These are phyloP conservation scores for Pseudonaja textilis DNA, from an alignment of 2,113 vertebrate genomes.

Conservation along the genomic window DNA sequence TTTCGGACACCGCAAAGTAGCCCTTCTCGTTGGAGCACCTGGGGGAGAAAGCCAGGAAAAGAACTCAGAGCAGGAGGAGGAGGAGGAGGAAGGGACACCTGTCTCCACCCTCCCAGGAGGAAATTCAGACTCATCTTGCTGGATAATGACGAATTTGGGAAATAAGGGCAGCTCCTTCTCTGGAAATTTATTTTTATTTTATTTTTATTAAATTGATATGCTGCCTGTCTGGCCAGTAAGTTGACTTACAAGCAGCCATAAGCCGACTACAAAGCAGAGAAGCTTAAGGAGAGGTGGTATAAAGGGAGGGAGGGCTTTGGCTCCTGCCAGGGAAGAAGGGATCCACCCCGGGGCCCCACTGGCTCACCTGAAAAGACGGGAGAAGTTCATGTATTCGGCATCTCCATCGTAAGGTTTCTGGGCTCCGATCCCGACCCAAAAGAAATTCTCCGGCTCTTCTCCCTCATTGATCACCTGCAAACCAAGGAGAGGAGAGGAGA, in stretches of 20 bases:
- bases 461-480: slow-evolving; percentile 93
- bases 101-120: background rate
- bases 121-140: background rate
- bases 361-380: slow-evolving; percentile 89
- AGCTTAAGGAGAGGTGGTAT: no score
- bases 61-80: background rate
- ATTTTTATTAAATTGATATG: background rate
- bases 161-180: background rate
- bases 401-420: slow-evolving; percentile 93
- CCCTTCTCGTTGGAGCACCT: slow-evolving; percentile 98
- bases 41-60: background rate
- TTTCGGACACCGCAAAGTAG: slow-evolving; percentile 94
- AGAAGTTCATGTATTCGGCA: slow-evolving; percentile 93
- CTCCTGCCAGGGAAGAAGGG: background rate
- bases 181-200: background rate
- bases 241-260: background rate
- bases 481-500: background rate
- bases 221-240: background rate
- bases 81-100: background rate
- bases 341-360: no score
- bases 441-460: slow-evolving; percentile 97
- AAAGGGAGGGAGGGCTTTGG: background rate
- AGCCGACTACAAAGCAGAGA: background rate
- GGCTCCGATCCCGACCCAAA: slow-evolving; percentile 95
- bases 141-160: background rate